Percentiles rank a stretch among this genome's conserved stretches.
Conservation (phyloP, 1,140 invertebrate species). For the Periplaneta americana region DNA sequence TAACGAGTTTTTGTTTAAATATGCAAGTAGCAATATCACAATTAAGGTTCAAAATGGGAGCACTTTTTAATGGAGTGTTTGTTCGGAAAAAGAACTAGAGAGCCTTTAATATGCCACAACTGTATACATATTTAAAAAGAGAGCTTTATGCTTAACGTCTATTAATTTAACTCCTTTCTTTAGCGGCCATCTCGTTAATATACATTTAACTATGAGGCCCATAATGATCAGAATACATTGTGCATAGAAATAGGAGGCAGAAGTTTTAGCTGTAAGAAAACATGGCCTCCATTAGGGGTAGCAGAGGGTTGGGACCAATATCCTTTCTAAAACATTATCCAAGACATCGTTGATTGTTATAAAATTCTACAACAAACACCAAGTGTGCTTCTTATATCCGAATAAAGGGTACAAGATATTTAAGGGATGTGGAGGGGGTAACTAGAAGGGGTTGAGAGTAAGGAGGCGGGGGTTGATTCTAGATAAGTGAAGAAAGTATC, state of each 20-base stretch:
- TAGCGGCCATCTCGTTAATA: not conserved
- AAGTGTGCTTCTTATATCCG: not conserved
- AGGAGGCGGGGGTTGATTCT: not conserved
- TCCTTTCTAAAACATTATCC: not conserved
- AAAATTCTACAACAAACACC: not conserved
- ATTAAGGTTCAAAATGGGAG: not conserved
- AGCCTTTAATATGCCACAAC: not conserved
- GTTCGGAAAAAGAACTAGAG: not conserved
- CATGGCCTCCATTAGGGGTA: not conserved
- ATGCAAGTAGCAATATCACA: not conserved
- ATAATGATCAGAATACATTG: not conserved
- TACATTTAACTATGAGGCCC: not conserved
- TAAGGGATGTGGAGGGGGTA: not conserved
- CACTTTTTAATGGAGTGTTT: not conserved
- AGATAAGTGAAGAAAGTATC: not conserved
- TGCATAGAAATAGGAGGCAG: not conserved
- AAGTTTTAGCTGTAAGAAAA: not conserved
- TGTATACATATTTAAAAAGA: not conserved
- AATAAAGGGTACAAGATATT: not conserved
- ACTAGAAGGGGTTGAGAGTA: not conserved
- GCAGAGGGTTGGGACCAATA: not conserved
- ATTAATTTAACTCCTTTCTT: not conserved
- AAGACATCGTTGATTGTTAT: not conserved
- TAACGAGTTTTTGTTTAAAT: not conserved
- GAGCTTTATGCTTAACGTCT: not conserved